Base-by-base conservation (phyloP, 2,113 vertebrate genomes). In the Seriola aureovittata region DNA sequence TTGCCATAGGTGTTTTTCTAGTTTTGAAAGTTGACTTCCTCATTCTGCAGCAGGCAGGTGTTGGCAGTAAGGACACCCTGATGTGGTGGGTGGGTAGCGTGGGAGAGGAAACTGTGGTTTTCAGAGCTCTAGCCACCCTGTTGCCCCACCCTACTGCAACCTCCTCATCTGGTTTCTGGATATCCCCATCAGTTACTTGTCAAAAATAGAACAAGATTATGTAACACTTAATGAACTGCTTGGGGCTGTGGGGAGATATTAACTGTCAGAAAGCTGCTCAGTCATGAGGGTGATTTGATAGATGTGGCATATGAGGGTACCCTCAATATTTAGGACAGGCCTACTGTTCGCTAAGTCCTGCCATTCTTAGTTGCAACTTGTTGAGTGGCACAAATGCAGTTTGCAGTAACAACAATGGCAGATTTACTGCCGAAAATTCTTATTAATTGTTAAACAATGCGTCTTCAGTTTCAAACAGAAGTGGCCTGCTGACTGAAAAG, bases 61-160 rank as follows among this genome's bases (percentile, higher is more conserved):
- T 62, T 38, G 71, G 36, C 29, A 73, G 38, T 25, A 55, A 82
- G 73, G 38, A 66, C 25, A 46, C 0, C 0, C 19, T 25, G 52
- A 79, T 84, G 48, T 17, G 34, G 46, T 73, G 84, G 80, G 82
- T 2, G 84, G 80, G 82, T 2, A 64, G 86, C 72, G 84, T 93
- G 92, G 85, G 91, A 94, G 52, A 90, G 93, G 92, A 94, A 93
- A 77, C 70, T 91, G 90, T 79, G 91, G 90, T 87, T 89, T 91
- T 58, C 23, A 71, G 40, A 57, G 44, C 38, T 80, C 29, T 85
- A 54, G 62, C 68, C 82, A 67, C 71, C 25, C 29, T 66, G 58
- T 54, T 66, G 83, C 87, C 67, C 84, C 91, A 84, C 91, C 91
- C 91, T 84, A 81, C 34, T 78, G 58, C 48, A 74, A 81, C 40